Conservation (phyloP, 2,797 vertebrate species). For the Pristis pectinata region DNA sequence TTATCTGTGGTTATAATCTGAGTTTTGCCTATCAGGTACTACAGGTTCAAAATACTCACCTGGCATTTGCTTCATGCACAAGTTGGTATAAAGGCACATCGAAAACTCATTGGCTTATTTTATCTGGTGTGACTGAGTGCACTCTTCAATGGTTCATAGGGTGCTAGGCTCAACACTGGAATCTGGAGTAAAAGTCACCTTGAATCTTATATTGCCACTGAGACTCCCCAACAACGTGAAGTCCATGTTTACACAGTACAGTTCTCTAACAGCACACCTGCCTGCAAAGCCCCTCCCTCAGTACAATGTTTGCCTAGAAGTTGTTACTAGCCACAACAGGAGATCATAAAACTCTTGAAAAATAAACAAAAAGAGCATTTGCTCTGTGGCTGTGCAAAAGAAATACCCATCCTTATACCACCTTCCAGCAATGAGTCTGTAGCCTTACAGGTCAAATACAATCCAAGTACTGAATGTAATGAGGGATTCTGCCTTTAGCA, state of each 20-base stretch:
- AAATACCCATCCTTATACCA: too few relatives aligned
- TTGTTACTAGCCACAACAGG: neutral
- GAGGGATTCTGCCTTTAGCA: too few relatives aligned
- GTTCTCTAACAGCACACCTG: neutral
- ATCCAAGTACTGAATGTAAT: too few relatives aligned
- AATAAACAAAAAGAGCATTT: neutral
- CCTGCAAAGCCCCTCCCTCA: neutral
- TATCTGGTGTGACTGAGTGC: too few relatives aligned
- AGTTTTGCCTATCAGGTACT: neutral
- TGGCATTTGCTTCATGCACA: neutral
- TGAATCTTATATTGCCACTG: neutral
- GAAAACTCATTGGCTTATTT: too few relatives aligned
- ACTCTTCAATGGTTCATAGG: neutral
- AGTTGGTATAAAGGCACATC: neutral
- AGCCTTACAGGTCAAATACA: too few relatives aligned
- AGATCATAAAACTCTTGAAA: neutral
- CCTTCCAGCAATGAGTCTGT: too few relatives aligned
- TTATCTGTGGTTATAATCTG: neutral
- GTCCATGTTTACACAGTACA: neutral
- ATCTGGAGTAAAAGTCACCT: neutral
- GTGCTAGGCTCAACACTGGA: neutral
- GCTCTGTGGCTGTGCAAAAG: too few relatives aligned
- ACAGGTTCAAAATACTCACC: neutral
- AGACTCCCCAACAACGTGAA: too few relatives aligned
- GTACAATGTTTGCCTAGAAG: neutral